A percentile compares a stretch with the other conserved stretches of the same genome.
Conservation (phyloP, 2,888 invertebrate species). For the Amiota minor region DNA sequence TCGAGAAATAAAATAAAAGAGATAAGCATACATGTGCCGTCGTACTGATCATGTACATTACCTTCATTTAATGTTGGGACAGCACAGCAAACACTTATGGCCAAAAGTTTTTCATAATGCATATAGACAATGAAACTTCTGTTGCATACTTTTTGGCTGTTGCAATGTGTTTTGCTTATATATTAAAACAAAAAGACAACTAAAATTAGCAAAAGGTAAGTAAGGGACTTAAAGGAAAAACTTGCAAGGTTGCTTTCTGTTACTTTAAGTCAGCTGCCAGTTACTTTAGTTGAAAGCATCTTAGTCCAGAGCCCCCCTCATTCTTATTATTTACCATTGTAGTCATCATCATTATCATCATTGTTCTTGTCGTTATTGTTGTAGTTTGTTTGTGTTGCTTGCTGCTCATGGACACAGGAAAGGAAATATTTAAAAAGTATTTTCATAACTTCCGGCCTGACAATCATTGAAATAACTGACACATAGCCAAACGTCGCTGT, state of each 20-base stretch:
- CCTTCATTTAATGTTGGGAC: constrained; percentile 42
- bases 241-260: constrained; percentile 39
- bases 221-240: not conserved
- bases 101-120: constrained; percentile 54
- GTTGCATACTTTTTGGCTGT: constrained; percentile 57
- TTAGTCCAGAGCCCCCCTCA: no score
- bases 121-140: constrained; percentile 50
- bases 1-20: not conserved
- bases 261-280: constrained; percentile 41
- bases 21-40: constrained; percentile 11
- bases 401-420: constrained; percentile 8
- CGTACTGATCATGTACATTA: constrained; percentile 22
- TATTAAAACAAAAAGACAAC: constrained; percentile 21
- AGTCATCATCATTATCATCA: no score
- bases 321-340: no score
- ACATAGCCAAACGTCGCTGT: not conserved
- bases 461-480: constrained; percentile 47
- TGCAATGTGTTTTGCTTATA: constrained; percentile 4
- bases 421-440: constrained; percentile 72
- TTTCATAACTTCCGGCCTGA: constrained; percentile 72
- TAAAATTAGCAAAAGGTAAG: constrained; percentile 10
- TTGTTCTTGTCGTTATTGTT: no score
- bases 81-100: constrained; percentile 54
- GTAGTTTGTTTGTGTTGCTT: no score
- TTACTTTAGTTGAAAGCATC: constrained; percentile 7